Base-by-base conservation (phyloP, 2,797 vertebrate genomes). In the Bothrops alternatus region DNA sequence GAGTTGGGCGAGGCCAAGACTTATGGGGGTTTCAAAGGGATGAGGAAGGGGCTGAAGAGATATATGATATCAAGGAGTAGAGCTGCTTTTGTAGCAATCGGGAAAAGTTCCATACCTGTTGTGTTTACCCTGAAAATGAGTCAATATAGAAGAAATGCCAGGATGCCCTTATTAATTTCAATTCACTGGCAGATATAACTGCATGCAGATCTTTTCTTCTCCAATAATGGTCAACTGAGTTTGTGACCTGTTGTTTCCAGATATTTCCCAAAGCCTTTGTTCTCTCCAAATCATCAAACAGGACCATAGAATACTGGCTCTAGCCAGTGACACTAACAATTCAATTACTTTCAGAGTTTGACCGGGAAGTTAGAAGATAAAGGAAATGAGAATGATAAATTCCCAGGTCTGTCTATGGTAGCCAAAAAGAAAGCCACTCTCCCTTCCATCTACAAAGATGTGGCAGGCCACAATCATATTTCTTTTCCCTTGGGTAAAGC, bases 291-390 rank as follows among this genome's bases (percentile, higher is more conserved):
- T 78, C 86, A 26, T 89, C 78, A 78, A 69, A 55, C 60, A 53
- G 37, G 57, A 60, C 58, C 25, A 3, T 25, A 56, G 90, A 63
- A 23, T 61, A 47, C 26, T 23, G 12, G 53, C 60, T 73, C 7
- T 6, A 86, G 37, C 87, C 78, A 16, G 5, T 42, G 87, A 91
- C 87, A 90, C 93, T 87, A 93, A 87, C 69, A 86, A 91, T 91
- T 87, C 93, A 89, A 86, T 91, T 93, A 93, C 60, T 89, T 69
- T 37, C 82, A 20, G 85, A 89, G 90, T 78, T 32, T 4, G 11
- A 4, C 32, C 87, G 50, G 61, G 90, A 88, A 65, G 50, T 90
- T 89, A 61, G 63, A 14, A 89, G 90, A 12, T 42, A 78, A 87
- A 73, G 87, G 78, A 93, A 87, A 61, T 73, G 25, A 78, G 56